Evolutionary conservation across 2,888 invertebrate genomes (phyloP).

Genomic region (Dermolepida albohirtum): DNA sequence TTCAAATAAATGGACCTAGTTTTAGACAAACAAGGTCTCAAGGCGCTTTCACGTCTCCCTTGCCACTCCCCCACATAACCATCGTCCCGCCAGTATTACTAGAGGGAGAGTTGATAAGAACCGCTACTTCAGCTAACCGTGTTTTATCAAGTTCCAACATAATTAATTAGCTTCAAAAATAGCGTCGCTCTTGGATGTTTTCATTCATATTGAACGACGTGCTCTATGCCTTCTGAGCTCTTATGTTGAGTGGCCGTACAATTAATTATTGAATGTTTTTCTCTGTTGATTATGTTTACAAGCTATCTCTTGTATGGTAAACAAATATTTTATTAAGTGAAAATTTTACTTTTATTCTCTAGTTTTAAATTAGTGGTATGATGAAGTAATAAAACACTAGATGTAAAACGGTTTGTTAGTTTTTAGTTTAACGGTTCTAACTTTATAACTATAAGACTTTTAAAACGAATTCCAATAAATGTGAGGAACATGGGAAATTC

Average conservation of each 20-base stretch:
- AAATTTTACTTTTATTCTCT: too few relatives aligned
- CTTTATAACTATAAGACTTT: too few relatives aligned
- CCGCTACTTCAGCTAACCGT: slow-evolving; percentile 34
- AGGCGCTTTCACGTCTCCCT: slow-evolving; percentile 22
- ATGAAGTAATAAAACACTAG: too few relatives aligned
- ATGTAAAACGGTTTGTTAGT: too few relatives aligned
- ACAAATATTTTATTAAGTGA: neutral
- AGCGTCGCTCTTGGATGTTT: slow-evolving; percentile 37
- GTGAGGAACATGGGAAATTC: too few relatives aligned
- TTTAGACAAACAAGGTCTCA: slow-evolving; percentile 34
- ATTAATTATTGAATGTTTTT: slow-evolving; percentile 20
- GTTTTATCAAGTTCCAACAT: slow-evolving; percentile 39
- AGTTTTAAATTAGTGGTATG: too few relatives aligned
- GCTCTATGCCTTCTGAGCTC: slow-evolving; percentile 44
- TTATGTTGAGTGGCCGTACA: slow-evolving; percentile 42
- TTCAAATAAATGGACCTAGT: slow-evolving; percentile 43
- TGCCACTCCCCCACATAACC: neutral
- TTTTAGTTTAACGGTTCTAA: too few relatives aligned
- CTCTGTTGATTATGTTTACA: neutral
- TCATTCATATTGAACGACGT: slow-evolving; percentile 31
- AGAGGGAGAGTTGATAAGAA: slow-evolving; percentile 35
- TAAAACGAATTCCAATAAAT: too few relatives aligned
- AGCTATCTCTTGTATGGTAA: neutral
- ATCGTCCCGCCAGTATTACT: neutral
- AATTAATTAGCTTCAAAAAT: slow-evolving; percentile 40